A percentile compares a stretch with the other conserved stretches of the same genome.
phyloP scores from a whole-genome alignment of 2,888 invertebrate species.

The Metacarcinus magister region DNA sequence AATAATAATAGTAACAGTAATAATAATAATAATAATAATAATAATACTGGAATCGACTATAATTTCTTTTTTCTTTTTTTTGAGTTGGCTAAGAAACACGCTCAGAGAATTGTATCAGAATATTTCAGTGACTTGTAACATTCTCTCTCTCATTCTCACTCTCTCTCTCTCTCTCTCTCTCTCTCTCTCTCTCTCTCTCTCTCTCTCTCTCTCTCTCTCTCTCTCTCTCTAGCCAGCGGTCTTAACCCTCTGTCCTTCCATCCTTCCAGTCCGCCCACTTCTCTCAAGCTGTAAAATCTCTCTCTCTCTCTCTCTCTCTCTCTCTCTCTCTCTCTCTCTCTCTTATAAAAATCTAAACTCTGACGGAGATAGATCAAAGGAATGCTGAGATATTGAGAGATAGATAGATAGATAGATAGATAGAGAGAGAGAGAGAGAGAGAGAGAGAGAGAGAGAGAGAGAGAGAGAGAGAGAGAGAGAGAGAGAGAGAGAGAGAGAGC shows the following conservation, averaged over 20 bases:
- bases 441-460: conserved; percentile 39
- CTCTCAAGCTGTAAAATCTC: not conserved
- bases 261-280: not conserved
- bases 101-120: not conserved
- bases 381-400: too few species aligned
- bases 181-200: not conserved
- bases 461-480: conserved; percentile 39
- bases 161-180: not conserved
- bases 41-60: too few species aligned
- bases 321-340: not conserved
- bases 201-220: not conserved
- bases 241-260: not conserved
- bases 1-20: too few species aligned
- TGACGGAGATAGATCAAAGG: not conserved
- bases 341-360: not conserved
- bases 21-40: too few species aligned
- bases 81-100: not conserved
- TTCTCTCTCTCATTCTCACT: not conserved
- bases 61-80: too few species aligned
- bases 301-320: not conserved
- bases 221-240: not conserved
- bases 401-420: too few species aligned
- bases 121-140: not conserved
- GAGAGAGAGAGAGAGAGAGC: conserved; percentile 33
- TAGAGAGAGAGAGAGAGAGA: not conserved